These are phyloP conservation scores for Squalus acanthias DNA, from an alignment of 2,797 vertebrate species.

Conservation along the genomic window DNA sequence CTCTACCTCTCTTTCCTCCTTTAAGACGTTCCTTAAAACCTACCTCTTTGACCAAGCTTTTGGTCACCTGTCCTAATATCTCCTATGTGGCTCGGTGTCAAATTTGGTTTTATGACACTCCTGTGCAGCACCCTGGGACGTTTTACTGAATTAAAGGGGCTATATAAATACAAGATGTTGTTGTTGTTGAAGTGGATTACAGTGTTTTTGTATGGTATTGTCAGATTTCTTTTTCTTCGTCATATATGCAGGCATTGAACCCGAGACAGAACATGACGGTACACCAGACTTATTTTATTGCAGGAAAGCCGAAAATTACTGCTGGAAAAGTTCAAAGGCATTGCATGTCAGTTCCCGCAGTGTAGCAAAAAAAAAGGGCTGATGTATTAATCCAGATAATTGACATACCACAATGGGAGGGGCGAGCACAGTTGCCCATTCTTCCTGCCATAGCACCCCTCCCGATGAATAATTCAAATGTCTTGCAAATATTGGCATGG, in stretches of 20 bases:
- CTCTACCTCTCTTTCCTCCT: no score
- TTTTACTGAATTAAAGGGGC: no score
- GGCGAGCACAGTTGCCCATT: neutral
- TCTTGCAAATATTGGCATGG: neutral
- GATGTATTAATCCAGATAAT: neutral
- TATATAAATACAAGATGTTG: no score
- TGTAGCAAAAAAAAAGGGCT: neutral
- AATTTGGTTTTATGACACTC: no score
- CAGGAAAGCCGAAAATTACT: neutral
- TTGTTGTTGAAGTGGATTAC: neutral
- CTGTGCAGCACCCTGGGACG: no score
- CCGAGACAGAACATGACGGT: neutral
- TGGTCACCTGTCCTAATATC: no score
- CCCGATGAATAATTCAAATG: neutral
- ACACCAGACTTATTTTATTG: neutral
- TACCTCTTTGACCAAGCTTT: no score
- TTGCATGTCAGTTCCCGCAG: neutral
- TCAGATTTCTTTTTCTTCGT: neutral
- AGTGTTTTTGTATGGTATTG: neutral
- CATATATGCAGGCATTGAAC: neutral
- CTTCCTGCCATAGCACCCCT: neutral
- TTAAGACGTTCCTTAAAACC: no score
- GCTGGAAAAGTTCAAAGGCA: neutral
- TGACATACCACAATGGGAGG: neutral
- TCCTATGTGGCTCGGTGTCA: no score